Evolutionary conservation across 2,888 invertebrate genomes (phyloP).

Genomic region (Orchesellides sinensis): DNA sequence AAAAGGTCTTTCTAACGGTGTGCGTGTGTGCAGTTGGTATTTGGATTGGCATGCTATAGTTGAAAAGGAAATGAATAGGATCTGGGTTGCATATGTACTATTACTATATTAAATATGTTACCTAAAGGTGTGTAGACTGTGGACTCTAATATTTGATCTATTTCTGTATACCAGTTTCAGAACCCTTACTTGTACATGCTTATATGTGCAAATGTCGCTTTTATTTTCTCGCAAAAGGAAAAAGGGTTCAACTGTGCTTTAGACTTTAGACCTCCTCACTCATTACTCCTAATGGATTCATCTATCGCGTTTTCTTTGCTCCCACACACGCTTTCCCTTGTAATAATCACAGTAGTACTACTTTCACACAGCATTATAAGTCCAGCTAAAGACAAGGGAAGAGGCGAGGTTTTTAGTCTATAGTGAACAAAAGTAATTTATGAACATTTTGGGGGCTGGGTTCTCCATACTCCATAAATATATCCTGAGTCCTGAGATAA

Average conservation of each 20-base stretch:
- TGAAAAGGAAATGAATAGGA: conserved; percentile 53
- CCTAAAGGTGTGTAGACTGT: background rate
- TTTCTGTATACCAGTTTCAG: background rate
- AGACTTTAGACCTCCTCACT: conserved; percentile 30
- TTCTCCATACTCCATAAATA: conserved; percentile 40
- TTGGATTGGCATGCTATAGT: background rate
- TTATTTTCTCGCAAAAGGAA: background rate
- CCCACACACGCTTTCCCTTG: background rate
- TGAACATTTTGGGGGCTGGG: conserved; percentile 48
- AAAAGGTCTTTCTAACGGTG: too few species aligned
- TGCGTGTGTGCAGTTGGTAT: conserved; percentile 5
- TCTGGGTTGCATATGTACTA: too few species aligned
- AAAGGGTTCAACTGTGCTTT: conserved; percentile 31
- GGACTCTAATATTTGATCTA: conserved; percentile 15
- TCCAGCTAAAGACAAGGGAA: conserved; percentile 21
- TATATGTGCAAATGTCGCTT: too few species aligned
- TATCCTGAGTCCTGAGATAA: conserved; percentile 16
- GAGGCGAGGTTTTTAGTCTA: conserved; percentile 29
- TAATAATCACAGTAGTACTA: too few species aligned
- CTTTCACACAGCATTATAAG: too few species aligned
- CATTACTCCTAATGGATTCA: conserved; percentile 45
- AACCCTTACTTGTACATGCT: background rate
- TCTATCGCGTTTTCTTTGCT: background rate
- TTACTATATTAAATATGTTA: too few species aligned
- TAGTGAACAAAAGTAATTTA: conserved; percentile 52